Base-by-base conservation (phyloP, 1,140 invertebrate genomes). In the Dryas iulia region DNA sequence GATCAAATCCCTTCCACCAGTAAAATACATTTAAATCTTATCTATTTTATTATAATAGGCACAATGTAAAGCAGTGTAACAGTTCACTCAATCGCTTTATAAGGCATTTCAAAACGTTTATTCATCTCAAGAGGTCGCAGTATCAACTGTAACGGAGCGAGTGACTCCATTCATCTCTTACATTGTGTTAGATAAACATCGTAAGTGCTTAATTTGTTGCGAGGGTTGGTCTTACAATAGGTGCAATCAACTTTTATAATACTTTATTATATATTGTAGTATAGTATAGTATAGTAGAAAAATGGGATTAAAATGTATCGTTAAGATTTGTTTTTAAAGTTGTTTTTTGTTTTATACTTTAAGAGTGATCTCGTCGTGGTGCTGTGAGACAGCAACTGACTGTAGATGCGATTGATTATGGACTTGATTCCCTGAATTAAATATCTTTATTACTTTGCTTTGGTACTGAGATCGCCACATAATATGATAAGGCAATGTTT, bases 131-230 rank as follows among this genome's bases (percentile, higher is more conserved):
- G 59, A 62, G 59, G 59, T 52, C 35, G 52, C 59, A 47, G n/a
- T n/a, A 60, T n/a, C 18, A 33, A 31, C 58, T 33, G 24, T 12
- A 61, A 61, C 24, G 47, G 47, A 47, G 35, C 14, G 31, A 28
- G 23, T 59, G 59, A 52, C 33, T 61, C 59, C 28, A 60, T 60
- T 26, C 26, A 60, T 14, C 58, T 33, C 11, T 24, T 26, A 12
- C 39, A 61, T 61, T 61, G 59, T 61, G 33, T 12, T 33, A 59
- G 57, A 59, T 59, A 47, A 47, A 61, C 33, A 61, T 61, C n/a
- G n/a, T 47, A 60, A 61, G 59, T 61, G 59, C 59, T 47, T 61
- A 61, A 61, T 61, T 59, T 47, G 59, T 61, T 39, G 33, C 35
- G 59, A 47, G 59, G 59, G 59, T 14, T 11, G 59, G 28, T 18